Evolutionary conservation across 2,888 invertebrate genomes (phyloP).

Genomic region (Troilus luridus): DNA sequence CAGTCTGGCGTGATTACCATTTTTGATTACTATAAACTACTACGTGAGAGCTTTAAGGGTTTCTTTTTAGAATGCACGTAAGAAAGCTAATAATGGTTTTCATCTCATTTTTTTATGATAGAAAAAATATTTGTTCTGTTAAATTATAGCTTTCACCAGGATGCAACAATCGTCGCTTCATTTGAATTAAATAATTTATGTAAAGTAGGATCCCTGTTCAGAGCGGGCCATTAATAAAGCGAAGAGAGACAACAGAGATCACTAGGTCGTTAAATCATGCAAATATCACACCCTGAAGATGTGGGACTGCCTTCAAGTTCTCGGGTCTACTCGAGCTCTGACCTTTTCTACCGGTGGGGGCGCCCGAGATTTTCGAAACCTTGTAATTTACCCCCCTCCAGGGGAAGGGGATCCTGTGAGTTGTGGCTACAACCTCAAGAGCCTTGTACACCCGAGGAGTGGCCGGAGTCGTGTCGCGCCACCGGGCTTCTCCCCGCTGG

Average conservation of each 20-base stretch:
- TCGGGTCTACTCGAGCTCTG: neutral
- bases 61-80: no score
- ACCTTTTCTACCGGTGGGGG: constrained; percentile 35
- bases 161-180: neutral
- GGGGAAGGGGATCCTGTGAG: neutral
- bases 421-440: neutral
- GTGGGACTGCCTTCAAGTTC: neutral
- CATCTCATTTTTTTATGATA: neutral
- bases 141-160: neutral
- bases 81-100: neutral
- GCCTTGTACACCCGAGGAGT: constrained; percentile 3
- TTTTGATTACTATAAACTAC: no score
- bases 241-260: neutral
- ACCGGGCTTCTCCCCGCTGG: neutral
- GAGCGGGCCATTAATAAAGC: neutral
- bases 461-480: constrained; percentile 27
- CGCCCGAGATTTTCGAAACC: constrained; percentile 33
- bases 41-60: no score
- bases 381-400: constrained; percentile 5
- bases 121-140: neutral
- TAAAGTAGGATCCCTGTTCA: neutral
- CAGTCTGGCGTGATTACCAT: no score
- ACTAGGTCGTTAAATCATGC: constrained; percentile 14
- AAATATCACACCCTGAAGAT: neutral
- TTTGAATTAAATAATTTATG: constrained; percentile 17